Conservation (phyloP, 1,140 invertebrate species). For the Mizuhopecten yessoensis region DNA sequence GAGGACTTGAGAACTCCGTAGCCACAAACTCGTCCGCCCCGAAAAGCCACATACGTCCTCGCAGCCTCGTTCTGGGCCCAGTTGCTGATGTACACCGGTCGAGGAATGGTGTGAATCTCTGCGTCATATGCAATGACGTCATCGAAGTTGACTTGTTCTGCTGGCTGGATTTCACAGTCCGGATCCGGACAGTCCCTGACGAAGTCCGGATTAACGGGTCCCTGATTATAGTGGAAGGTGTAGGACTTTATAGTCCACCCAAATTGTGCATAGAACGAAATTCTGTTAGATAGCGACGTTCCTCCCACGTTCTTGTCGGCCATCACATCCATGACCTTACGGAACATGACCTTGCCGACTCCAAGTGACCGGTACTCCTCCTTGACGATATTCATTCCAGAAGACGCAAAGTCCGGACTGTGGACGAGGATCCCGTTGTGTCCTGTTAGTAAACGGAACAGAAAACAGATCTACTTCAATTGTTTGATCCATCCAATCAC, state of each 20-base stretch:
- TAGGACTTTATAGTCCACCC: conserved; percentile 72
- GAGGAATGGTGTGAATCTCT: conserved; percentile 67
- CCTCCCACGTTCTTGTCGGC: conserved; percentile 69
- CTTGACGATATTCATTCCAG: conserved; percentile 73
- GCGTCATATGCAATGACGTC: conserved; percentile 70
- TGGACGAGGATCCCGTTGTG: conserved; percentile 70
- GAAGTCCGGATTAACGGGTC: conserved; percentile 67
- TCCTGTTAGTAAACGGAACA: conserved; percentile 60
- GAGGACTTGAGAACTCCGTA: conserved; percentile 66
- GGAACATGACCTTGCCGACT: conserved; percentile 65
- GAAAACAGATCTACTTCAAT: neutral
- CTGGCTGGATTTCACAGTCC: conserved; percentile 66
- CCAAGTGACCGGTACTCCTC: conserved; percentile 67
- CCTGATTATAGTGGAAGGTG: conserved; percentile 70
- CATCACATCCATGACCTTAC: conserved; percentile 70
- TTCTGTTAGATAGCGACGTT: conserved; percentile 68
- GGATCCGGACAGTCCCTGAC: conserved; percentile 52
- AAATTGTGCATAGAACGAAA: conserved; percentile 71
- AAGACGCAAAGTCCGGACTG: conserved; percentile 64
- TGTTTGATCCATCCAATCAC: neutral
- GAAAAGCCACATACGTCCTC: conserved; percentile 64
- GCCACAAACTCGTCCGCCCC: conserved; percentile 65
- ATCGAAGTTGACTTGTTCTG: conserved; percentile 62
- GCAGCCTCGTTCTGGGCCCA: conserved; percentile 64
- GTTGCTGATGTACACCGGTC: conserved; percentile 67